These are phyloP conservation scores for Macaria notata DNA, from an alignment of 2,888 invertebrate genomes.

Conservation along the genomic window DNA sequence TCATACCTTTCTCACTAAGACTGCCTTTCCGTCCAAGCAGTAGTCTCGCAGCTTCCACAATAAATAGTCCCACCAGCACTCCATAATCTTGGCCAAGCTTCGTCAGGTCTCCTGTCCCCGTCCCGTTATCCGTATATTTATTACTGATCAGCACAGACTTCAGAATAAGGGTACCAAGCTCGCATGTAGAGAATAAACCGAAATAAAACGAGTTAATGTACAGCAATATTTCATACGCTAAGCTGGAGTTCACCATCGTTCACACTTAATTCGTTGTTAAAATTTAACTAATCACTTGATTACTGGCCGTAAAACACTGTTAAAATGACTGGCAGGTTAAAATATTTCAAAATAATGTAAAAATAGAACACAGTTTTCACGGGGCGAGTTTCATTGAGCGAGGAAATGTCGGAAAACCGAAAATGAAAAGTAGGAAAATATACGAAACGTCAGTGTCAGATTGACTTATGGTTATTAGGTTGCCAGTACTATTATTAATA, in stretches of 20 bases:
- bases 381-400: neutral
- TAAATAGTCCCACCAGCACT: slow-evolving; percentile 88
- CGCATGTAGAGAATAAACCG: slow-evolving; percentile 91
- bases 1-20: slow-evolving; percentile 87
- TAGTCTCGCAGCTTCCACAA: slow-evolving; percentile 91
- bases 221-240: slow-evolving; percentile 91
- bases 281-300: no score
- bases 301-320: no score
- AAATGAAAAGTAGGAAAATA: slow-evolving; percentile 41
- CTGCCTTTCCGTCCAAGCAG: slow-evolving; percentile 94
- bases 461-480: no score
- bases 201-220: slow-evolving; percentile 95
- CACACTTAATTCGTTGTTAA: no score
- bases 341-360: neutral
- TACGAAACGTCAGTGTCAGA: slow-evolving; percentile 38
- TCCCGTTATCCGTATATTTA: slow-evolving; percentile 83
- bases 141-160: slow-evolving; percentile 86
- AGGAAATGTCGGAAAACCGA: neutral
- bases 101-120: slow-evolving; percentile 86
- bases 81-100: slow-evolving; percentile 90
- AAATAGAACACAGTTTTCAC: slow-evolving; percentile 6
- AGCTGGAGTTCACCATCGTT: slow-evolving; percentile 87
- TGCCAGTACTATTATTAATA: no score
- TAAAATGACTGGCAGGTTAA: no score
- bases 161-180: slow-evolving; percentile 89